Conservation (phyloP, 2,888 invertebrate species). For the Caenorhabditis zanzibari region DNA sequence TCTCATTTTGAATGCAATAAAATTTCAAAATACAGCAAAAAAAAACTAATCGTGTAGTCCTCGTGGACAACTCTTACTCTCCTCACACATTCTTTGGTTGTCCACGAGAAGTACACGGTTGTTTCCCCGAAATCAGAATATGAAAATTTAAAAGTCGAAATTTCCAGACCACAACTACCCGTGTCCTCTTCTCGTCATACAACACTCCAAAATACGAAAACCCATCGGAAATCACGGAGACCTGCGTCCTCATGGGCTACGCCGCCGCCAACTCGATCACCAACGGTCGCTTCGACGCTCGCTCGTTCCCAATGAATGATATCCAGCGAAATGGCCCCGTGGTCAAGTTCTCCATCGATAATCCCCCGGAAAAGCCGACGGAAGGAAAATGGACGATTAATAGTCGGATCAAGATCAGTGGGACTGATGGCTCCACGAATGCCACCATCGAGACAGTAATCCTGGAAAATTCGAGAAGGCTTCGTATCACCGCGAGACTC, state of each 20-base stretch:
- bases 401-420: slow-evolving; percentile 11
- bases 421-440: not conserved
- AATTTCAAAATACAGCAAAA: too few species aligned
- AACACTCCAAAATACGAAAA: too few species aligned
- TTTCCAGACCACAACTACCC: not conserved
- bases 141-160: not conserved
- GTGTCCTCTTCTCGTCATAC: too few species aligned
- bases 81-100: too few species aligned
- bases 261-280: slow-evolving; percentile 9
- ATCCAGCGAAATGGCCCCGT: not conserved
- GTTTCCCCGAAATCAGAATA: too few species aligned
- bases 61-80: too few species aligned
- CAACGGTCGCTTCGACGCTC: slow-evolving; percentile 6
- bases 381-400: slow-evolving; percentile 17
- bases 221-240: slow-evolving; percentile 6
- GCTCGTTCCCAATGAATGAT: slow-evolving; percentile 16
- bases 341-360: slow-evolving; percentile 11
- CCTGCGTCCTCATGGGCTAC: slow-evolving; percentile 30
- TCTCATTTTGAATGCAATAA: too few species aligned
- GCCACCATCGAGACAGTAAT: slow-evolving; percentile 10
- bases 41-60: too few species aligned
- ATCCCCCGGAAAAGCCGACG: slow-evolving; percentile 11
- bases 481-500: not conserved
- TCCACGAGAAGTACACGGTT: too few species aligned
- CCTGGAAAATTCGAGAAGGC: not conserved